A percentile compares a stretch with the other conserved stretches of the same genome.
phyloP scores from a whole-genome alignment of 2,113 vertebrate species.

The cat (Felis catus) region F.catus_Fca126_mat1.0 CM031413.1:130313501-130314000 shows the following conservation, averaged over 20 bases:
- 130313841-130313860: not conserved
- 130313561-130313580: conserved; percentile 50
- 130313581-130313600: not conserved
- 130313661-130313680: not conserved
- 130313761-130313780: not conserved
- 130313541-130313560: conserved; percentile 12
- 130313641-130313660: not conserved
- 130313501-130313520: conserved; percentile 52
- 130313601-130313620: not conserved
- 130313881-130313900: not conserved
- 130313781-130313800: conserved; percentile 44
- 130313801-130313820: not conserved
- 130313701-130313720: conserved; percentile 18
- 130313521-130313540: conserved; percentile 54
- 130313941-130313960: not conserved
- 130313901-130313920: not conserved
- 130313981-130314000: not conserved
- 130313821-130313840: not conserved
- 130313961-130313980: not conserved
- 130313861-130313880: not conserved
- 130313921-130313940: not conserved
- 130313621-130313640: not conserved
- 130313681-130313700: not conserved
- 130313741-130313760: conserved; percentile 35
- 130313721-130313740: not conserved